Base-by-base conservation (phyloP, 2,113 vertebrate species). In the Pseudopodoces humilis region DNA sequence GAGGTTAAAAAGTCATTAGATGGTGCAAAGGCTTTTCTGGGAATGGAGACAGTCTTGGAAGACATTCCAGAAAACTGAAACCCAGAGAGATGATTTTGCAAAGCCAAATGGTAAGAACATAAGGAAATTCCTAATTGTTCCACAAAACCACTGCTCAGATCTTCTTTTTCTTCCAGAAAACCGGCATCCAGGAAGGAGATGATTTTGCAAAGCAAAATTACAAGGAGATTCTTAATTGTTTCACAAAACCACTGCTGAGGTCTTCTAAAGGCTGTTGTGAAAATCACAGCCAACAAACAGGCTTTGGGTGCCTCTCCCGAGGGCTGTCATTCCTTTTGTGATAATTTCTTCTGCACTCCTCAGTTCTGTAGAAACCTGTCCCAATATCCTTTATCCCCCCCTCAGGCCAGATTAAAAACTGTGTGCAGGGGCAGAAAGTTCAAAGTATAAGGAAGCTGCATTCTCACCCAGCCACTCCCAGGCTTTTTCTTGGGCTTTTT, bases 371-470 rank as follows among this genome's bases (percentile, higher is more conserved):
- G n/a, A 74, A 80, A 94, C 59, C 31, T 80, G 30, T 68, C 77
- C 88, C 12, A 2, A 33, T 41, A 74, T 37, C 49, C 56, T 62
- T 69, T 79, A 93, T 84, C 41, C 83, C 47, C 95, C 95, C 97
- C 62, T 7, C 91, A 77, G 86, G 93, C 59, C 70, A 85, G 52
- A 75, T 90, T 87, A 62, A 90, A 93, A 95, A 49, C 65, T 35
- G 3, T 5, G 3, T 10, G 28, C 64, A 75, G 17, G 59, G 28
- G 11, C 6, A 9, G 71, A 47, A 43, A 63, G 46, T 63, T 58
- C 27, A 55, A 30, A 58, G 82, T 60, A 77, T 33, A 46, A n/a
- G 16, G 25, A 83, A 88, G 64, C 50, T 49, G 35, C 56, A 43
- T 88, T 94, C 80, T 69, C 49, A 55, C 28, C 1, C 2, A 86